phyloP scores from a whole-genome alignment of 2,888 invertebrate species.

The Herminia tarsipennalis region DNA sequence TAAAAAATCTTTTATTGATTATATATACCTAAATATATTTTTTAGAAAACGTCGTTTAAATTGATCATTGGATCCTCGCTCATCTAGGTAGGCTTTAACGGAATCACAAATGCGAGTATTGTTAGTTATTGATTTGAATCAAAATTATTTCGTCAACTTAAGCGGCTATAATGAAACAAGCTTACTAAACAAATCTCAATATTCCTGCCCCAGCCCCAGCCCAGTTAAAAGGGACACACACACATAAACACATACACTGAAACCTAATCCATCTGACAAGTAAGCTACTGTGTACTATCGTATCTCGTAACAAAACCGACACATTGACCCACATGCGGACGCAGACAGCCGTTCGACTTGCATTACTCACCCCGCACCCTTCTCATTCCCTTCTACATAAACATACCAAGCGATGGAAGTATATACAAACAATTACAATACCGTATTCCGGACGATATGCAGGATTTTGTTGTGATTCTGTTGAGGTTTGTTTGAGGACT shows the following conservation, averaged over 20 bases:
- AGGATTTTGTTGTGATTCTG: not conserved
- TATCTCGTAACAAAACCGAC: slow-evolving; percentile 17
- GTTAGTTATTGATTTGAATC: no score
- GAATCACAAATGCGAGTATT: no score
- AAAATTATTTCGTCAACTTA: no score
- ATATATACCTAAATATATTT: no score
- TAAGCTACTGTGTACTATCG: slow-evolving; percentile 14
- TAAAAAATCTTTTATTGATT: no score
- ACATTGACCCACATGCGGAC: slow-evolving; percentile 40
- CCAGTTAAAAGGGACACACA: slow-evolving; percentile 6
- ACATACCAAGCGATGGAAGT: slow-evolving; percentile 13
- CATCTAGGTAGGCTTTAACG: no score
- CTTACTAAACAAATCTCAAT: slow-evolving; percentile 8
- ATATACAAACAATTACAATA: slow-evolving; percentile 17
- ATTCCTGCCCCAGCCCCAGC: not conserved
- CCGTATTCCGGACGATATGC: not conserved
- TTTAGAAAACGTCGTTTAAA: no score
- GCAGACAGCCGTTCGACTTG: slow-evolving; percentile 30
- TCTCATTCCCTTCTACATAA: not conserved
- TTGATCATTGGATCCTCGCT: no score
- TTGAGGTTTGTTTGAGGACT: slow-evolving; percentile 1
- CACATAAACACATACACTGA: slow-evolving; percentile 2
- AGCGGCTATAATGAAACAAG: not conserved
- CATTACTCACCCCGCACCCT: slow-evolving; percentile 18
- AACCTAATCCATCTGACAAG: slow-evolving; percentile 40